These are phyloP conservation scores for Tokudaia muenninki DNA, from an alignment of 2,797 vertebrate genomes.

Conservation along the genomic window DNA sequence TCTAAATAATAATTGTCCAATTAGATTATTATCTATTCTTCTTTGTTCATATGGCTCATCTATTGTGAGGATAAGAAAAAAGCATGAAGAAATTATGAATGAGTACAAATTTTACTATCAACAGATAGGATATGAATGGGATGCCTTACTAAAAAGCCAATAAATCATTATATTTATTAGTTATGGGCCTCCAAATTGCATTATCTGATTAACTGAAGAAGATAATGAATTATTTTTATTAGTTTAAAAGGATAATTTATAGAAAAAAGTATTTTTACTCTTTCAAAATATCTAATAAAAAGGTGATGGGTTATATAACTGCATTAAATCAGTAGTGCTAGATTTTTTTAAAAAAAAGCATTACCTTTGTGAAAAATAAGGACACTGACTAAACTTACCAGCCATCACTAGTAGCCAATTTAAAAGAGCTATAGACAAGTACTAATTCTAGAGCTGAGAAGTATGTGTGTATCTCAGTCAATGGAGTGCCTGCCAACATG, in stretches of 20 bases:
- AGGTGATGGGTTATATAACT: neutral
- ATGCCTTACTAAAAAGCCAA: slow-evolving; percentile 6
- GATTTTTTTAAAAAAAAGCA: neutral
- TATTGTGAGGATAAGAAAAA: slow-evolving; percentile 5
- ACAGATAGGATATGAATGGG: neutral
- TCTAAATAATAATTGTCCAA: neutral
- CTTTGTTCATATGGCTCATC: neutral
- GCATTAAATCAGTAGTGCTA: neutral
- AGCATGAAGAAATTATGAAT: slow-evolving; percentile 23
- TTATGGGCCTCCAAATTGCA: slow-evolving; percentile 4
- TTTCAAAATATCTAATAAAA: slow-evolving; percentile 8
- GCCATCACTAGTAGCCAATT: neutral
- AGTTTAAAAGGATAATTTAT: slow-evolving; percentile 32
- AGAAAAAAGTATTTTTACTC: slow-evolving; percentile 14
- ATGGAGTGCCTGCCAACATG: neutral
- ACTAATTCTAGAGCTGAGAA: neutral
- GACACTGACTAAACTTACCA: neutral
- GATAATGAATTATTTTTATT: slow-evolving; percentile 12
- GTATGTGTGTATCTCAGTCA: neutral
- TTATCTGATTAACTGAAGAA: neutral
- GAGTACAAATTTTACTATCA: neutral
- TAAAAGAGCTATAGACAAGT: slow-evolving; percentile 39
- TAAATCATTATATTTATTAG: slow-evolving; percentile 21
- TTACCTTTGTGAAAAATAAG: slow-evolving; percentile 19
- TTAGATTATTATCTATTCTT: slow-evolving; percentile 4